Percentiles rank a stretch among this genome's conserved stretches.
These are phyloP conservation scores for Hemicrepidius hirtus DNA, from an alignment of 2,888 invertebrate genomes.

Conservation along the genomic window DNA sequence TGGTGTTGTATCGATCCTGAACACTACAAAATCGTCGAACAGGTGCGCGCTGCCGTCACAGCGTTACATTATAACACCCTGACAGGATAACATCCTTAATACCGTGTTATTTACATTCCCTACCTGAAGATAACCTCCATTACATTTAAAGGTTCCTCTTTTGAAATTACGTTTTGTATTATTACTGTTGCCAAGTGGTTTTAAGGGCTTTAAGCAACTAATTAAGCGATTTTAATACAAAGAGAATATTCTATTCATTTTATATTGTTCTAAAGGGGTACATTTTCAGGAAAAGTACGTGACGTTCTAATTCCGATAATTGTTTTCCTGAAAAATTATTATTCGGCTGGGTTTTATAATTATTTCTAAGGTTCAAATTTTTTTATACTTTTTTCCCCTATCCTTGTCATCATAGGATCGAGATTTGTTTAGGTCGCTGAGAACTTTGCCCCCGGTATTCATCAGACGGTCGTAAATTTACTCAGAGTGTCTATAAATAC, in stretches of 20 bases:
- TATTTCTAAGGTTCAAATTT: no score
- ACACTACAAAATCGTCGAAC: constrained; percentile 30
- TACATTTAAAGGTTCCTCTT: constrained; percentile 6
- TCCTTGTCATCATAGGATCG: not conserved
- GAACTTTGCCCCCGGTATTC: not conserved
- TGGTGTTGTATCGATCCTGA: constrained; percentile 28
- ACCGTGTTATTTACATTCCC: constrained; percentile 31
- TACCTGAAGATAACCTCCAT: constrained; percentile 17
- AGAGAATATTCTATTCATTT: no score
- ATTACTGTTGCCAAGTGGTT: not conserved
- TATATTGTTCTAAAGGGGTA: not conserved
- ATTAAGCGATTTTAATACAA: no score
- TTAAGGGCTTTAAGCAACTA: no score
- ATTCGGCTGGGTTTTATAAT: no score
- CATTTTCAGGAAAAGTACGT: not conserved
- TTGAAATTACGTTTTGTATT: constrained; percentile 1
- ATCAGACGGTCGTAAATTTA: constrained; percentile 11
- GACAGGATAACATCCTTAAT: constrained; percentile 23
- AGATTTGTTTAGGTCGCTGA: not conserved
- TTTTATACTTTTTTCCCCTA: no score
- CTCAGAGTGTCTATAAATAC: not conserved
- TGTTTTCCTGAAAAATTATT: no score
- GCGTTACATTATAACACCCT: constrained; percentile 30
- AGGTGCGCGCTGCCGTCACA: constrained; percentile 37
- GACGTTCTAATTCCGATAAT: no score